Conservation (phyloP, 1,140 invertebrate species). For the Diachasma alloeum region DNA sequence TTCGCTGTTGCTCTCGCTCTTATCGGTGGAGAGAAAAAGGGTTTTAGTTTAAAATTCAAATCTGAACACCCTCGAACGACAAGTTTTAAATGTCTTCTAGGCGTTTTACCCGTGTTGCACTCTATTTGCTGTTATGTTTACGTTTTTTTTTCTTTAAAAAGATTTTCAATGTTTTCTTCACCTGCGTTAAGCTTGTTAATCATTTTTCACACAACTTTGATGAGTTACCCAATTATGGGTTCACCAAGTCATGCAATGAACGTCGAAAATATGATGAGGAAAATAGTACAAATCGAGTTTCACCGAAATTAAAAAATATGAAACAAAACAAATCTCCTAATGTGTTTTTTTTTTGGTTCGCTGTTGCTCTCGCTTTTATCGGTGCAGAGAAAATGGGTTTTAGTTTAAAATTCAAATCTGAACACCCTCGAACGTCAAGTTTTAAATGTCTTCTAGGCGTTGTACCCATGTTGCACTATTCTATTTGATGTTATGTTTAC, state of each 20-base stretch:
- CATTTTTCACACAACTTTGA: too few species aligned
- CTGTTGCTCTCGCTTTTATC: slow-evolving; percentile 45
- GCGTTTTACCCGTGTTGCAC: slow-evolving; percentile 35
- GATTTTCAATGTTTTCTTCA: not conserved
- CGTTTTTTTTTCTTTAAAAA: not conserved
- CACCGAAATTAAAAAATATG: not conserved
- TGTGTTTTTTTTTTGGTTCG: slow-evolving; percentile 61
- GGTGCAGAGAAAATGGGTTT: slow-evolving; percentile 22
- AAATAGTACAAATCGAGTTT: not conserved
- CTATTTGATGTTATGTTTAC: not conserved
- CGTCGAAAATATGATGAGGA: not conserved
- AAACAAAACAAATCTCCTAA: slow-evolving; percentile 63
- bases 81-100: slow-evolving; percentile 52
- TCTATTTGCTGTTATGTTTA: not conserved
- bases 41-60: slow-evolving; percentile 61
- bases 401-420: slow-evolving; percentile 62
- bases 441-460: slow-evolving; percentile 49
- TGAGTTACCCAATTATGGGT: not conserved
- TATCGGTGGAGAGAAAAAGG: slow-evolving; percentile 40
- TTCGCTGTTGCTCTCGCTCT: slow-evolving; percentile 35
- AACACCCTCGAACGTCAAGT: slow-evolving; percentile 41
- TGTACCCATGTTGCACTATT: slow-evolving; percentile 26
- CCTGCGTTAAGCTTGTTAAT: too few species aligned
- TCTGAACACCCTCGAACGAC: slow-evolving; percentile 37
- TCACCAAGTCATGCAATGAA: not conserved